Evolutionary conservation across 2,113 vertebrate species (phyloP).

Genomic region (Calidris pygmaea): DNA sequence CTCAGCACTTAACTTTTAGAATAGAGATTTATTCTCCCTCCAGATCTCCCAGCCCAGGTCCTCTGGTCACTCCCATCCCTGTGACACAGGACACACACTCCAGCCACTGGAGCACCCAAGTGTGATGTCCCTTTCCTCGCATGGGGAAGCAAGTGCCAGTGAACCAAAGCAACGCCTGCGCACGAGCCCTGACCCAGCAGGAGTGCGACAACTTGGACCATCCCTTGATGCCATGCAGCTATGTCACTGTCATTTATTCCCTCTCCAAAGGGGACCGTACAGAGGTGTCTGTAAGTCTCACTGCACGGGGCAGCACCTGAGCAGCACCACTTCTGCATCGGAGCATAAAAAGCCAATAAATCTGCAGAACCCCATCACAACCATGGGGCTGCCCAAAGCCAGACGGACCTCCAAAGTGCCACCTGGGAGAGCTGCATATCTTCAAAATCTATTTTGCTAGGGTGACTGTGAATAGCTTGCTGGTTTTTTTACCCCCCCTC

Average conservation of each 20-base stretch:
- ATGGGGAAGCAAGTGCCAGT: not conserved
- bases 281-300: accelerated
- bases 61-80: accelerated
- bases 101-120: not conserved
- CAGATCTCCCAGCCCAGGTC: not conserved
- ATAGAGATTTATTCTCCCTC: not conserved
- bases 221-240: too few relatives aligned
- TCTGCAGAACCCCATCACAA: not conserved
- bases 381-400: not conserved
- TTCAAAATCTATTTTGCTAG: not conserved
- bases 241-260: not conserved
- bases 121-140: not conserved
- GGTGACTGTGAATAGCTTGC: not conserved
- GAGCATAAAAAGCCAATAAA: not conserved
- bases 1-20: not conserved
- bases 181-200: not conserved
- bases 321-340: not conserved
- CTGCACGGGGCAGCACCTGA: not conserved
- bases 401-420: not conserved
- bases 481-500: not conserved
- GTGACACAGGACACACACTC: not conserved
- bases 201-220: not conserved
- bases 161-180: accelerated
- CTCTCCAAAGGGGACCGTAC: not conserved
- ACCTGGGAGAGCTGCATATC: not conserved